Evolutionary conservation across 2,888 invertebrate species (phyloP).

Genomic region (Keiferia lycopersicella): DNA sequence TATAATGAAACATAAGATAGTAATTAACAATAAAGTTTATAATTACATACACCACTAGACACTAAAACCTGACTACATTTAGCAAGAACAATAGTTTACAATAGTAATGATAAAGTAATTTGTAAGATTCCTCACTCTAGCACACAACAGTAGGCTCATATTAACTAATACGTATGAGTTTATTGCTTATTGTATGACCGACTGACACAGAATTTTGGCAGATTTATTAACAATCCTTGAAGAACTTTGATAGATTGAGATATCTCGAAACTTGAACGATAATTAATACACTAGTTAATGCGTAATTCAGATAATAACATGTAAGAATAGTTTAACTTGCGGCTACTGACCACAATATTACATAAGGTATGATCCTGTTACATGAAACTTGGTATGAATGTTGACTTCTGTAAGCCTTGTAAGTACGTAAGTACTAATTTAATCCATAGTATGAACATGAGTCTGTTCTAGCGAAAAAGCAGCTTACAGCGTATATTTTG

Average conservation of each 20-base stretch:
- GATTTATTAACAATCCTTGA: not conserved
- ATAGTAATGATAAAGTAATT: slow-evolving; percentile 16
- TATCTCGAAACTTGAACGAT: not conserved
- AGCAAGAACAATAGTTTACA: slow-evolving; percentile 13
- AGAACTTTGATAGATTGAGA: not conserved
- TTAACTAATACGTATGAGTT: slow-evolving; percentile 7
- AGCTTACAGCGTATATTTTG: no score
- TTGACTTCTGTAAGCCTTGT: no score
- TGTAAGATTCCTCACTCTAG: not conserved
- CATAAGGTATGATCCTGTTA: no score
- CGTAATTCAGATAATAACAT: no score
- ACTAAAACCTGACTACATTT: not conserved
- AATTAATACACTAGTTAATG: no score
- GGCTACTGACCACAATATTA: no score
- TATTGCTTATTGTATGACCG: slow-evolving; percentile 10
- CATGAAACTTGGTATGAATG: no score
- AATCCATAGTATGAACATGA: no score
- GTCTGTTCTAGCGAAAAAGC: no score
- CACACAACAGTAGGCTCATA: slow-evolving; percentile 2
- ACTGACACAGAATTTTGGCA: slow-evolving; percentile 13
- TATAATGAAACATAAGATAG: slow-evolving; percentile 1
- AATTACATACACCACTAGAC: not conserved
- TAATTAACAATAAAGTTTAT: not conserved
- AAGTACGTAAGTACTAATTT: no score
- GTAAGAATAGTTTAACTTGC: no score